Evolutionary conservation across 2,888 invertebrate genomes (phyloP).

Genomic region (Resseliella maxima): DNA sequence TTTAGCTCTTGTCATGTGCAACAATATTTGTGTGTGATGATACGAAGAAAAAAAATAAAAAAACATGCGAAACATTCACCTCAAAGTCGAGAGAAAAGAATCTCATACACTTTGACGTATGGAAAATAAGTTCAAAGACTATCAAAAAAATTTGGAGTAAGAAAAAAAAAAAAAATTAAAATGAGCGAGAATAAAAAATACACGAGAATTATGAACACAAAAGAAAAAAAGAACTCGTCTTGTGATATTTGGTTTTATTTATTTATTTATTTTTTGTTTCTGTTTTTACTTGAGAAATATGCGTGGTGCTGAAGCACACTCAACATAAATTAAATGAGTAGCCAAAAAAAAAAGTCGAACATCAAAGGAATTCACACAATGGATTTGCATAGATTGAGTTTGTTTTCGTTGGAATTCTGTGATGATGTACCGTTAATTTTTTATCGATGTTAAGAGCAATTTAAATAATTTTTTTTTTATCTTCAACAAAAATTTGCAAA

Average conservation of each 20-base stretch:
- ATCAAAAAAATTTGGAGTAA: too few relatives aligned
- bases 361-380: background rate
- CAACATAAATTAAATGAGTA: too few relatives aligned
- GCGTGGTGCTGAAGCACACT: too few relatives aligned
- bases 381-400: background rate
- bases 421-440: background rate
- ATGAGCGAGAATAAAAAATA: background rate
- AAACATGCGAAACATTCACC: background rate
- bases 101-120: background rate
- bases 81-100: background rate
- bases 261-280: too few relatives aligned
- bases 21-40: too few relatives aligned
- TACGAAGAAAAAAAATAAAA: background rate
- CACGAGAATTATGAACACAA: background rate
- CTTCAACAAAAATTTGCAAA: too few relatives aligned
- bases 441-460: too few relatives aligned
- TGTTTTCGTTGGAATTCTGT: background rate
- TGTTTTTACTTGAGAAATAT: too few relatives aligned
- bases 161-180: background rate
- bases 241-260: too few relatives aligned
- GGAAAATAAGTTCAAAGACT: slow-evolving; percentile 10
- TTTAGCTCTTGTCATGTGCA: background rate
- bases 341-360: too few relatives aligned
- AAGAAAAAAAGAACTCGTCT: background rate
- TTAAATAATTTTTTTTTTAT: too few relatives aligned